Evolutionary conservation across 2,888 invertebrate species (phyloP).

Genomic region (Perizoma affinitatum): DNA sequence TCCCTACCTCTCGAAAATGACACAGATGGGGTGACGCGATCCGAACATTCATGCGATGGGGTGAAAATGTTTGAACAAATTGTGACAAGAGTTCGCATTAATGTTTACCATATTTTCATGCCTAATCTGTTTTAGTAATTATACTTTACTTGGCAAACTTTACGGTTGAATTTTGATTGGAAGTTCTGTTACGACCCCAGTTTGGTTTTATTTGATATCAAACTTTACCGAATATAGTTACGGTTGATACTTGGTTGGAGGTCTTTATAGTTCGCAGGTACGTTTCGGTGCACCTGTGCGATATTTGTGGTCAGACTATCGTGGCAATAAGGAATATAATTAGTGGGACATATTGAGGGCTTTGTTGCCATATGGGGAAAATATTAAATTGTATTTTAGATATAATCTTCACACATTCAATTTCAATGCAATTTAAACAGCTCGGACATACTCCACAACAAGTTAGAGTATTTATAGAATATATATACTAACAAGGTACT

Average conservation of each 20-base stretch:
- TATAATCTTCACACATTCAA: no score
- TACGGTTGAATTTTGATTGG: conserved; percentile 18
- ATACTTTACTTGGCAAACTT: conserved; percentile 9
- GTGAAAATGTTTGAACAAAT: conserved; percentile 37
- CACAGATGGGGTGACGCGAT: conserved; percentile 31
- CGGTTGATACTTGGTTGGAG: conserved; percentile 8
- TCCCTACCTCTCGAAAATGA: conserved; percentile 53
- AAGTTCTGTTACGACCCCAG: background rate
- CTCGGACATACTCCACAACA: no score
- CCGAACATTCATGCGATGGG: conserved; percentile 34
- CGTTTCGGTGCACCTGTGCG: conserved; percentile 21
- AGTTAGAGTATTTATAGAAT: no score
- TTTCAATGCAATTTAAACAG: no score
- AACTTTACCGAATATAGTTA: background rate
- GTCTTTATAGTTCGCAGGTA: conserved; percentile 4
- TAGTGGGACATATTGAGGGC: conserved; percentile 15
- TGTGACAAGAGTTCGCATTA: conserved; percentile 33
- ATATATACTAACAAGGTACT: no score
- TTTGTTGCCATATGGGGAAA: conserved; percentile 9
- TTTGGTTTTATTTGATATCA: conserved; percentile 1
- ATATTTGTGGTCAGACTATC: conserved; percentile 16
- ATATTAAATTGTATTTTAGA: no score
- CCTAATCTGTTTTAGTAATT: conserved; percentile 5
- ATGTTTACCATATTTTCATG: conserved; percentile 22
- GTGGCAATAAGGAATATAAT: conserved; percentile 22